These are phyloP conservation scores for Raphicerus campestris DNA, from an alignment of 2,113 vertebrate genomes.

Conservation along the genomic window DNA sequence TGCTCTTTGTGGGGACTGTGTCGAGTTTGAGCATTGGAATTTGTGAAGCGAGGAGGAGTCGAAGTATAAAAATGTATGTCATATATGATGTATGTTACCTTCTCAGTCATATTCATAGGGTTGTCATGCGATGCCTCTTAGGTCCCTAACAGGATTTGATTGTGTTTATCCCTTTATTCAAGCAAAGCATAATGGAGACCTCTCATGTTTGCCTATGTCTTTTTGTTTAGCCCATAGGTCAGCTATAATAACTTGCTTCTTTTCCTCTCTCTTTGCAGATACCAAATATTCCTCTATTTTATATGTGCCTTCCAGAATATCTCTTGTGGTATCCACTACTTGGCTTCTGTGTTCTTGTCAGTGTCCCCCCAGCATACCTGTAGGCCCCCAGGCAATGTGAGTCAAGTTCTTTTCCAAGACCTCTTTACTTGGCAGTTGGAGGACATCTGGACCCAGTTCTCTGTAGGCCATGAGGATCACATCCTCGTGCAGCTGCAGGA, in stretches of 20 bases:
- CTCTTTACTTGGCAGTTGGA: slow-evolving; percentile 78
- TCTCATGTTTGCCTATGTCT: not conserved
- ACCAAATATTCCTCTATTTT: slow-evolving; percentile 92
- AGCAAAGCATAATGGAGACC: not conserved
- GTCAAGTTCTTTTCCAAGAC: slow-evolving; percentile 83
- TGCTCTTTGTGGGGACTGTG: not conserved
- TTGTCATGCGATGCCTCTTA: not conserved
- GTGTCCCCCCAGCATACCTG: slow-evolving; percentile 89
- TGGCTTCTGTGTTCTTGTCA: slow-evolving; percentile 92
- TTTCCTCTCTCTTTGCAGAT: slow-evolving; percentile 79
- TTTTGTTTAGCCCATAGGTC: not conserved
- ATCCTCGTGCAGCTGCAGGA: slow-evolving; percentile 83
- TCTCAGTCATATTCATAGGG: not conserved
- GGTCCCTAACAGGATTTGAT: not conserved
- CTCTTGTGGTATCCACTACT: slow-evolving; percentile 94
- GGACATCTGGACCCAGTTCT: slow-evolving; percentile 83
- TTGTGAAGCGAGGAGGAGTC: not conserved
- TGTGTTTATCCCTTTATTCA: not conserved
- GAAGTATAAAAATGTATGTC: not conserved
- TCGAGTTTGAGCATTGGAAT: not conserved
- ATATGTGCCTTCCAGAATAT: slow-evolving; percentile 89
- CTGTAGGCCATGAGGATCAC: slow-evolving; percentile 70
- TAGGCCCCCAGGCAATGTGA: slow-evolving; percentile 84
- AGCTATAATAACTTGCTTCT: not conserved
- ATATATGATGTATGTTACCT: not conserved